Base-by-base conservation (phyloP, 1,140 invertebrate species). In the Sycophaga agraensis region DNA sequence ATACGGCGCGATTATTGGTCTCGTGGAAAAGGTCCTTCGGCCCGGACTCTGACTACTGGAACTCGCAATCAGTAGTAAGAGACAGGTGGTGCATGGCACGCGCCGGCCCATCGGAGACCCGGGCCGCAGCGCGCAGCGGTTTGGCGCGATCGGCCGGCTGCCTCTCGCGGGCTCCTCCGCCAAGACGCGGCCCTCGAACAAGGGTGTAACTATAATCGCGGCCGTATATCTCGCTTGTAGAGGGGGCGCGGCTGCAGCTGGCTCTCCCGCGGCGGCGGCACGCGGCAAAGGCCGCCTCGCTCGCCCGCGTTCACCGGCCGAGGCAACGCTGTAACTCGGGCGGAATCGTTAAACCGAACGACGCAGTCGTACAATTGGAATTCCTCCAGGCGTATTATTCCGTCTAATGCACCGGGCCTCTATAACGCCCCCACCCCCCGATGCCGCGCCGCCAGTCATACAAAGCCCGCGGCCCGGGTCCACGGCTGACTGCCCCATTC, bases 341-440 rank as follows among this genome's bases (percentile, higher is more conserved):
- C 59, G 63, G 57, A 70, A 68, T 68, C 66, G 60, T 69, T 66
- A 70, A 69, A 63, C 48, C 54, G 57, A 65, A 70, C 64, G 68
- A 68, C 57, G 64, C 62, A 67, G 63, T 46, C 46, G 49, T 59
- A 58, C 66, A 66, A 70, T 68, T 71, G 68, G 61, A 71, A 70
- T 70, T 71, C 50, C 65, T 70, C 51, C 60, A 64, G 60, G 43
- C 45, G 50, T 66, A 66, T 63, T 60, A 69, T 46, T 68, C 61
- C 51, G 55, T 64, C 63, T 66, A 66, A 67, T 68, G 56, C 65
- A 53, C 39, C 56, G 45, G 49, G 55, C 28, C 42, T 39, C 35
- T 53, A 24, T 22, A 39, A 53, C 49, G 35, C 24, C n/a, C n/a
- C n/a, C n/a, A n/a, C n/a, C n/a, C n/a, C n/a, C n/a, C n/a, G n/a